A percentile compares a stretch with the other conserved stretches of the same genome.
Evolutionary conservation across 2,888 invertebrate species (phyloP).

Genomic region (Anaspis maculata): DNA sequence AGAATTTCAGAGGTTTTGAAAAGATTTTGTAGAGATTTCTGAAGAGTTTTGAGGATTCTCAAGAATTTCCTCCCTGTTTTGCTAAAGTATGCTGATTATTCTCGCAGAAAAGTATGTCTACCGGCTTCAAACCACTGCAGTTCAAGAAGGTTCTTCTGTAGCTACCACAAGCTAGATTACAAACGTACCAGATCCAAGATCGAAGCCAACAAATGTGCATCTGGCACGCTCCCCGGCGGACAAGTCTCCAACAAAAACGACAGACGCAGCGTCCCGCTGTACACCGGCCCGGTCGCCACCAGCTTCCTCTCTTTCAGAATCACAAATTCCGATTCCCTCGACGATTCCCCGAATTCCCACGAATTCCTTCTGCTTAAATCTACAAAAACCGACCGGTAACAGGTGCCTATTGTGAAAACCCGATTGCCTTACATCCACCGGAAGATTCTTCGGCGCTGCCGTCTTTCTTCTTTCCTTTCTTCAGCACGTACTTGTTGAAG

Average conservation of each 20-base stretch:
- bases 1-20: too few species aligned
- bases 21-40: too few species aligned
- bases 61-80: too few species aligned
- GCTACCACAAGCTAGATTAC: conserved; percentile 29
- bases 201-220: conserved; percentile 91
- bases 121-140: too few species aligned
- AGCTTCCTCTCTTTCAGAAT: conserved; percentile 80
- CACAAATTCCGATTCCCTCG: conserved; percentile 79
- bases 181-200: conserved; percentile 90
- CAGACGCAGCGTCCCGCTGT: conserved; percentile 83
- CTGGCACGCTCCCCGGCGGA: conserved; percentile 92
- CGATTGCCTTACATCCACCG: conserved; percentile 57
- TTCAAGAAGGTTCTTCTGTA: neutral
- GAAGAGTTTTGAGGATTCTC: too few species aligned
- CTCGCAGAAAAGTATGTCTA: too few species aligned
- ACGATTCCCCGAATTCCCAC: conserved; percentile 69
- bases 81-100: neutral
- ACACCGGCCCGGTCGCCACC: conserved; percentile 68
- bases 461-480: conserved; percentile 81
- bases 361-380: conserved; percentile 76
- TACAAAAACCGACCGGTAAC: conserved; percentile 23
- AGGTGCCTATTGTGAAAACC: conserved; percentile 1
- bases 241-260: conserved; percentile 91
- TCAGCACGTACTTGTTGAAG: conserved; percentile 73
- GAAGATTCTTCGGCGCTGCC: conserved; percentile 81